Conservation (phyloP, 2,888 invertebrate species). For the Pammene fasciana region DNA sequence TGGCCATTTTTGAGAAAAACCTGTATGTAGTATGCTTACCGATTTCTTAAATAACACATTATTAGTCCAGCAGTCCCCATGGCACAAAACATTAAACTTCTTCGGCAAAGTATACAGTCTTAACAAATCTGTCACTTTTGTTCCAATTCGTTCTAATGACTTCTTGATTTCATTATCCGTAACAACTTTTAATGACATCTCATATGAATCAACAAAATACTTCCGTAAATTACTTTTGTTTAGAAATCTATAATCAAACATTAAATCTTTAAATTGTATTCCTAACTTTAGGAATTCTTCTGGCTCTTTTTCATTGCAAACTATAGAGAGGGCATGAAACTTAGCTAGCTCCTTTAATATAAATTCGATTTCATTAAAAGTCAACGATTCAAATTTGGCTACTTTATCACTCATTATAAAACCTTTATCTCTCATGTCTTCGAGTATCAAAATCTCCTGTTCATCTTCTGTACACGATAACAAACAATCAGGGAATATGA, state of each 20-base stretch:
- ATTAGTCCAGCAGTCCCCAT: constrained; percentile 75
- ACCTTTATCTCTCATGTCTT: constrained; percentile 63
- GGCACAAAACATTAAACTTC: constrained; percentile 67
- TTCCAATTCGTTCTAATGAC: constrained; percentile 55
- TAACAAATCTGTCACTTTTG: constrained; percentile 60
- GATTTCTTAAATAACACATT: constrained; percentile 65
- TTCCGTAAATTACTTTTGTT: constrained; percentile 65
- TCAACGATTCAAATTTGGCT: constrained; percentile 56
- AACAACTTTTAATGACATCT: constrained; percentile 62
- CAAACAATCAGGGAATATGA: constrained; percentile 63
- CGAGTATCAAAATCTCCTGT: constrained; percentile 69
- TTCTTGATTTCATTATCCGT: constrained; percentile 55
- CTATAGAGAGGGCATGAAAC: constrained; percentile 69
- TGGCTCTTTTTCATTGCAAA: constrained; percentile 55
- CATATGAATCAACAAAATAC: constrained; percentile 69
- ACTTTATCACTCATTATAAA: constrained; percentile 60
- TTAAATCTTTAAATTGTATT: constrained; percentile 61
- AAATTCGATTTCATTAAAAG: constrained; percentile 55
- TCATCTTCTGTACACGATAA: constrained; percentile 56
- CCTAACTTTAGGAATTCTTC: constrained; percentile 52
- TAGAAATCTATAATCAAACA: constrained; percentile 65
- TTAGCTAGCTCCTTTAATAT: constrained; percentile 67
- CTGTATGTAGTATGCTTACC: constrained; percentile 49
- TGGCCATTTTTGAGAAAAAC: too few species aligned
- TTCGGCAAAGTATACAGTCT: constrained; percentile 59